Conservation (phyloP, 2,113 vertebrate species). For the Malaclemys terrapin region DNA sequence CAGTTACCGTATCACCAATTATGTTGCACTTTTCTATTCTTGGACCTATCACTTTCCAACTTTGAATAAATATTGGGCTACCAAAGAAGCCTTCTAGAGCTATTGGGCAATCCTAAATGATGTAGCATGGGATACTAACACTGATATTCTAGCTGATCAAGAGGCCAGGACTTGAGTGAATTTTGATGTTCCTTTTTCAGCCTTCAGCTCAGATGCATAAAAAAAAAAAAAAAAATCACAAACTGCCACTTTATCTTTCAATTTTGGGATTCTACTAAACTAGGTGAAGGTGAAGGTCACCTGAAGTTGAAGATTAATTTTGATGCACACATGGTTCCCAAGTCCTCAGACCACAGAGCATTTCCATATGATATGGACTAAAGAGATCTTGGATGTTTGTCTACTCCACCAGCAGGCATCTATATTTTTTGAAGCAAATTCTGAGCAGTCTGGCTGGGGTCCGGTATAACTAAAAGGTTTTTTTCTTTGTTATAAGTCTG, state of each 20-base stretch:
- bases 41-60: neutral
- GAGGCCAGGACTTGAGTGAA: neutral
- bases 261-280: neutral
- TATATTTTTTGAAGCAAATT: neutral
- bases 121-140: fast-evolving
- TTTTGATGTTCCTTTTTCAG: neutral
- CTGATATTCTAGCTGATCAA: neutral
- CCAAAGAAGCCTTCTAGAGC: neutral
- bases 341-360: neutral
- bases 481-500: neutral
- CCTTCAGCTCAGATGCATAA: fast-evolving
- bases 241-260: neutral
- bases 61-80: neutral
- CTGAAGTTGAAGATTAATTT: neutral
- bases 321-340: neutral
- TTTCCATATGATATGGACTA: neutral
- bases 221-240: neutral
- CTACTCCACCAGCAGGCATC: neutral
- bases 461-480: neutral
- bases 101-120: neutral
- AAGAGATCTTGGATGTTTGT: neutral
- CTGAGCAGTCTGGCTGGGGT: neutral
- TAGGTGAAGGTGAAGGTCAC: neutral
- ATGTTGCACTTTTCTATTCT: neutral
- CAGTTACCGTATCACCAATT: neutral